Percentiles rank a stretch among this genome's conserved stretches.
These are phyloP conservation scores for Sturnira hondurensis DNA, from an alignment of 2,113 vertebrate species.

Conservation along the genomic window DNA sequence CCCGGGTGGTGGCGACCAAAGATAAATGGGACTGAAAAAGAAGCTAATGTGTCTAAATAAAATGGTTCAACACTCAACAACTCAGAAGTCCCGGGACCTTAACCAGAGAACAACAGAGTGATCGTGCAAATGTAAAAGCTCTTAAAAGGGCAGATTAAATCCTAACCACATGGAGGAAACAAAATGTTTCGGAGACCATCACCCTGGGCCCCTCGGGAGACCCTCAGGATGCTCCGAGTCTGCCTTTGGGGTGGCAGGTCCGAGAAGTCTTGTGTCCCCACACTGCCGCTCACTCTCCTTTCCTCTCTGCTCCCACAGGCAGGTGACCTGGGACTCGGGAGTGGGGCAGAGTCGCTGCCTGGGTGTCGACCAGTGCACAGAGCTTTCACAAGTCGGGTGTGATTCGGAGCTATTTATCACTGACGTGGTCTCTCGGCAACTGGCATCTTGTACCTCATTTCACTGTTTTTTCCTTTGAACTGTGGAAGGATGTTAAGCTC, in stretches of 20 bases:
- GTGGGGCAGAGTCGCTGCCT: background rate
- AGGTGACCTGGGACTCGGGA: background rate
- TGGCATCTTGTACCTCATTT: background rate
- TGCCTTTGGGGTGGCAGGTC: background rate
- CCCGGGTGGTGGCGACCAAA: background rate
- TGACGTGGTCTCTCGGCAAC: background rate
- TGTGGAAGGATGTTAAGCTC: background rate
- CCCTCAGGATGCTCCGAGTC: background rate
- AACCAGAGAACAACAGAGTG: background rate
- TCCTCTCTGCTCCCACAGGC: background rate
- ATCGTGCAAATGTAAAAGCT: background rate
- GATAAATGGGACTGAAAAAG: background rate
- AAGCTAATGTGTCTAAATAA: background rate
- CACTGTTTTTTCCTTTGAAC: background rate
- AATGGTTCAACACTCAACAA: background rate
- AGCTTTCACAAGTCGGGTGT: background rate
- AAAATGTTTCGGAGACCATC: background rate
- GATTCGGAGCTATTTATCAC: background rate
- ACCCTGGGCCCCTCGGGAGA: background rate
- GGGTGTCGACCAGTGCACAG: background rate
- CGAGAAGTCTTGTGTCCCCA: background rate
- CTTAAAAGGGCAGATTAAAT: background rate
- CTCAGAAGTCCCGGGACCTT: background rate
- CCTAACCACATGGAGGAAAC: background rate
- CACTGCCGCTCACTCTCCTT: background rate